Conservation (phyloP, 2,113 vertebrate species). For the Hipposideros armiger region DNA sequence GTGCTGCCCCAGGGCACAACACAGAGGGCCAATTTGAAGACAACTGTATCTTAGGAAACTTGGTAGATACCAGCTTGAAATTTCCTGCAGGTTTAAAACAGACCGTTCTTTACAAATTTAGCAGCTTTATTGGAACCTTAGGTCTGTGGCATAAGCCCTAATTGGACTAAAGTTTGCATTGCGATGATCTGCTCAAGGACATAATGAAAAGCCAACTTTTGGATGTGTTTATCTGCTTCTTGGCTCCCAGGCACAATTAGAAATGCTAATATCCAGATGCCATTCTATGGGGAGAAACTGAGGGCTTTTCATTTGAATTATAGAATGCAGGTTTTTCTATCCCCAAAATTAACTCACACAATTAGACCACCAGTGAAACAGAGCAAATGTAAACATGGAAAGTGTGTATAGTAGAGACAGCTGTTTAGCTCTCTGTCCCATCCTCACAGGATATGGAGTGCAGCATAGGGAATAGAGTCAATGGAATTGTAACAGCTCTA, state of each 20-base stretch:
- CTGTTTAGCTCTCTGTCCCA: background rate
- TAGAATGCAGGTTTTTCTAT: slow-evolving; percentile 6
- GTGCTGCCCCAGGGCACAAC: slow-evolving; percentile 75
- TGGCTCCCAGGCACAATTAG: slow-evolving; percentile 62
- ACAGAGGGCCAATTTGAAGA: slow-evolving; percentile 79
- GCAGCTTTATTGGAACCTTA: slow-evolving; percentile 66
- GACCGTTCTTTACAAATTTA: slow-evolving; percentile 72
- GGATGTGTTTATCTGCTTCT: slow-evolving; percentile 60
- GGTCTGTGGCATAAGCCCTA: slow-evolving; percentile 69
- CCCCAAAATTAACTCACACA: background rate
- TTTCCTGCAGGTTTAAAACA: slow-evolving; percentile 72
- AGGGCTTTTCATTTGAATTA: slow-evolving; percentile 35
- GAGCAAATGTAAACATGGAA: background rate
- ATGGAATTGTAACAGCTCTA: no score
- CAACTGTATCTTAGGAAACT: slow-evolving; percentile 75
- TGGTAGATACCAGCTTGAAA: slow-evolving; percentile 82
- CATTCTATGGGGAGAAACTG: slow-evolving; percentile 34
- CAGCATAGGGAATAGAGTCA: no score
- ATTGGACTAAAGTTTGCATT: slow-evolving; percentile 76
- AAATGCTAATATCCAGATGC: slow-evolving; percentile 73
- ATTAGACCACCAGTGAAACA: background rate
- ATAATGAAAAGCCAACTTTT: slow-evolving; percentile 73
- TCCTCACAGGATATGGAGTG: no score
- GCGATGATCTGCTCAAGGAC: slow-evolving; percentile 71
- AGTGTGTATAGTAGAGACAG: background rate